phyloP scores from a whole-genome alignment of 2,113 vertebrate species.

The Stomatorhinus ivindoensis region DNA sequence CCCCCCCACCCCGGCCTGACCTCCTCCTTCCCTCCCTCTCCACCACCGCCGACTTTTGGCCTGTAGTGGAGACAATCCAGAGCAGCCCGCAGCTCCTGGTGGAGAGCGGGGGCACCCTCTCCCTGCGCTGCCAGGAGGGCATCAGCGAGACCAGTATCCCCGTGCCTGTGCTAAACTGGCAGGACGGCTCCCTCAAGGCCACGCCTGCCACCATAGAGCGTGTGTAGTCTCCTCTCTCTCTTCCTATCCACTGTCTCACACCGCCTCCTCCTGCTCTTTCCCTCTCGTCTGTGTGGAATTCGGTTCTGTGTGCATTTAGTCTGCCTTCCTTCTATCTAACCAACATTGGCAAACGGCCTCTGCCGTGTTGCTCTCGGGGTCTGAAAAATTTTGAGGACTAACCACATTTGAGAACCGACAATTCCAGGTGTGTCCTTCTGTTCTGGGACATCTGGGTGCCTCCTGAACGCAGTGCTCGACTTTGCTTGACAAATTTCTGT shows the following conservation, averaged over 20 bases:
- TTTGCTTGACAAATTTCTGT: not conserved
- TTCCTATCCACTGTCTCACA: not conserved
- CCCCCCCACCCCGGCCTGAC: constrained; percentile 35
- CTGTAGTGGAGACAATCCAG: constrained; percentile 92
- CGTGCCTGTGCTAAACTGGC: constrained; percentile 86
- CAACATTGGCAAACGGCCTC: not conserved
- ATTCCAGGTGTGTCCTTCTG: not conserved
- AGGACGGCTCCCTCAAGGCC: constrained; percentile 77
- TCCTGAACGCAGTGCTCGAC: not conserved
- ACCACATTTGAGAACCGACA: not conserved
- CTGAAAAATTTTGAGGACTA: constrained; percentile 10
- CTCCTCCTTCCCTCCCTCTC: constrained; percentile 25
- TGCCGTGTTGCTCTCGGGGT: not conserved
- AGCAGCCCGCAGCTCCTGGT: constrained; percentile 84
- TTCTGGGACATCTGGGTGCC: not conserved
- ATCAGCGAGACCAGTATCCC: constrained; percentile 93
- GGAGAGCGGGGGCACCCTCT: constrained; percentile 73
- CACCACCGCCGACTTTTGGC: constrained; percentile 41
- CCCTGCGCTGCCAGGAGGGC: constrained; percentile 78
- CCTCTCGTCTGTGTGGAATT: not conserved
- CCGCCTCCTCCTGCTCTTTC: not conserved
- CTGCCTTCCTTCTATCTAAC: not conserved
- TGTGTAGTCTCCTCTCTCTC: constrained; percentile 76
- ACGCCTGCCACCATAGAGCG: constrained; percentile 74
- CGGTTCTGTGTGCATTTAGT: constrained; percentile 21